Conservation (phyloP, 1,140 invertebrate genomes). For the Pararge aegeria region DNA sequence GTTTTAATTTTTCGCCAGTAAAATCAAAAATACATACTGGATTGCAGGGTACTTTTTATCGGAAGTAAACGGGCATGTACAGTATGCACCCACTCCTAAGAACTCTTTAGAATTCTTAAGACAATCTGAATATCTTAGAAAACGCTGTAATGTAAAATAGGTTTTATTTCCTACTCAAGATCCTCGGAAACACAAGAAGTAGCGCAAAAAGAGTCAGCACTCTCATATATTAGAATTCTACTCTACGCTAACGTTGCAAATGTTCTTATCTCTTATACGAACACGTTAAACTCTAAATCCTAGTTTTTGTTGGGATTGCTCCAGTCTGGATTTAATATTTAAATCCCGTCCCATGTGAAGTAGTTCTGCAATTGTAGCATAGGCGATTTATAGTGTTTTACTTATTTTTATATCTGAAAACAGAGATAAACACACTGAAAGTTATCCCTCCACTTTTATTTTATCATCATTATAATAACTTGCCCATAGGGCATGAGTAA, state of each 20-base stretch:
- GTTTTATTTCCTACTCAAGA: conserved; percentile 3
- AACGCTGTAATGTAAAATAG: conserved; percentile 2
- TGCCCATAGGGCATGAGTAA: too few relatives aligned
- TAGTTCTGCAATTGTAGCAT: too few relatives aligned
- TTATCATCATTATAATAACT: too few relatives aligned
- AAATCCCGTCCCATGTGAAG: too few relatives aligned
- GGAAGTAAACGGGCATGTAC: too few relatives aligned
- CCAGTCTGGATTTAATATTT: conserved; percentile 1
- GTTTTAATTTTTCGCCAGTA: too few relatives aligned
- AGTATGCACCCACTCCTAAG: too few relatives aligned
- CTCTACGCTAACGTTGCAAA: conserved; percentile 7
- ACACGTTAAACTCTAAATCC: conserved; percentile 4
- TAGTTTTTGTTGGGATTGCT: not conserved
- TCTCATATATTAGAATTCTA: conserved; percentile 11
- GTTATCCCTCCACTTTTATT: too few relatives aligned
- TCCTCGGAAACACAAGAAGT: conserved; percentile 4
- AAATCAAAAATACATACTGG: too few relatives aligned
- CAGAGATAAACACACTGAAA: too few relatives aligned
- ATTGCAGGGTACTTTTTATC: too few relatives aligned
- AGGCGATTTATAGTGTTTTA: too few relatives aligned
- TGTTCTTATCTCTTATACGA: conserved; percentile 10
- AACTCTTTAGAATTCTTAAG: not conserved
- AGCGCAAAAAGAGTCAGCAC: conserved; percentile 10
- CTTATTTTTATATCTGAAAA: not conserved
- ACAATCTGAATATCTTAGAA: not conserved